These are phyloP conservation scores for Geopemphigus sp. DNA, from an alignment of 1,140 invertebrate species.

Conservation along the genomic window DNA sequence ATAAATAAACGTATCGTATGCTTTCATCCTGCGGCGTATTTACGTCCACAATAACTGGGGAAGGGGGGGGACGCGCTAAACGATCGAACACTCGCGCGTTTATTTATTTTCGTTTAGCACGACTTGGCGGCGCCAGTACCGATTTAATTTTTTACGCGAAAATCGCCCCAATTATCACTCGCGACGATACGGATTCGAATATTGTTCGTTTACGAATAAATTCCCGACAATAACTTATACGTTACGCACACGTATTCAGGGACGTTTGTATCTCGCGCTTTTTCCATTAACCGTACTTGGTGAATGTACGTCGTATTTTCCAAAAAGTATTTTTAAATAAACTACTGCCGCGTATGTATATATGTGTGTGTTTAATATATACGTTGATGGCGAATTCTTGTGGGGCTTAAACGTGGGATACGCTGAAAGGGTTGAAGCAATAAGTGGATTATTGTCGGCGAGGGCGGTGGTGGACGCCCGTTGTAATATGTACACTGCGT, in stretches of 20 bases:
- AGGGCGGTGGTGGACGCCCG: neutral
- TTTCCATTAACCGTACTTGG: neutral
- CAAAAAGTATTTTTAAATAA: neutral
- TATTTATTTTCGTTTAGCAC: neutral
- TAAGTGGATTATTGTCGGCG: slow-evolving; percentile 35
- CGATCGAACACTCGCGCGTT: neutral
- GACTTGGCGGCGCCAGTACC: no score
- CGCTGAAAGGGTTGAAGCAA: slow-evolving; percentile 19
- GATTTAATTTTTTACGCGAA: no score
- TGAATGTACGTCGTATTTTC: neutral
- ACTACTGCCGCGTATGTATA: no score
- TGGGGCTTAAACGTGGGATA: neutral
- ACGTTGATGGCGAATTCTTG: neutral
- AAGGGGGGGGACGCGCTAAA: no score
- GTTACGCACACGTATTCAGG: no score
- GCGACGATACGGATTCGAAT: no score
- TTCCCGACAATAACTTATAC: no score
- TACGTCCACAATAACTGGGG: no score
- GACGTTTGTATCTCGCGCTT: neutral
- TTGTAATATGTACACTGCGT: slow-evolving; percentile 24
- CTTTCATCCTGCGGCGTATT: neutral
- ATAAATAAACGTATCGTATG: slow-evolving; percentile 14
- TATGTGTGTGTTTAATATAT: no score
- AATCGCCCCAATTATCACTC: no score
- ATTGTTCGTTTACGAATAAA: no score